Base-by-base conservation (phyloP, 2,888 invertebrate genomes). In the Ethmia dodecea region DNA sequence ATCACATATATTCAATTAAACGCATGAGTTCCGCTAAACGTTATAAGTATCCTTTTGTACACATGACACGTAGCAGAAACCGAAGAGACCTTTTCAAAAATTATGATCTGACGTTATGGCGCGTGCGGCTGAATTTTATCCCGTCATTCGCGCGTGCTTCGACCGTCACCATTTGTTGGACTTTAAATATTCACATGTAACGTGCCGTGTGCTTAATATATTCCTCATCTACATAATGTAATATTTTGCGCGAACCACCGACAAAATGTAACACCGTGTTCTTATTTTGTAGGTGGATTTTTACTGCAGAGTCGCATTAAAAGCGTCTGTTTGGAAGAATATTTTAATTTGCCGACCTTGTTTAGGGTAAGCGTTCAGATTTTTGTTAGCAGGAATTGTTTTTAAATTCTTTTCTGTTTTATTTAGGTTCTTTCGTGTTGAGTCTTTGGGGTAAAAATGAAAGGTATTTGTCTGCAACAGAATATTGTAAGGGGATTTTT, bases 111-210 rank as follows among this genome's bases (percentile, higher is more conserved):
- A 51, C 37, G 41, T 47, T 37, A 35, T 38, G 37, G 37, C 37
- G 42, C 49, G 47, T 43, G 53, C 35, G 41, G 47, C 46, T 42
- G 53, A 60, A 55, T 56, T 55, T 56, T 52, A 56, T 39, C 61
- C 55, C 47, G 46, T 49, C 58, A 48, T 62, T 58, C 56, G 52
- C 64, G 56, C 64, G 46, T 47, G 46, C 50, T 59, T 55, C 60
- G 49, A 42, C 56, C 62, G 52, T 51, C 59, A 58, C 60, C 67
- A 71, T 71, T 74, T 68, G 73, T 69, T 64, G 50, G 57, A 57
- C 53, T 73, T 78, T 70, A 74, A 76, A 77, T 74, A 74, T 76
- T 74, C 74, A 71, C 67, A 61, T 64, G 58, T 67, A 61, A 64
- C 57, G 59, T 57, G 55, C 56, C 65, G 60, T 65, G 63, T 67